These are phyloP conservation scores for Chloroceryle inda DNA, from an alignment of 2,797 vertebrate species.

Conservation along the genomic window DNA sequence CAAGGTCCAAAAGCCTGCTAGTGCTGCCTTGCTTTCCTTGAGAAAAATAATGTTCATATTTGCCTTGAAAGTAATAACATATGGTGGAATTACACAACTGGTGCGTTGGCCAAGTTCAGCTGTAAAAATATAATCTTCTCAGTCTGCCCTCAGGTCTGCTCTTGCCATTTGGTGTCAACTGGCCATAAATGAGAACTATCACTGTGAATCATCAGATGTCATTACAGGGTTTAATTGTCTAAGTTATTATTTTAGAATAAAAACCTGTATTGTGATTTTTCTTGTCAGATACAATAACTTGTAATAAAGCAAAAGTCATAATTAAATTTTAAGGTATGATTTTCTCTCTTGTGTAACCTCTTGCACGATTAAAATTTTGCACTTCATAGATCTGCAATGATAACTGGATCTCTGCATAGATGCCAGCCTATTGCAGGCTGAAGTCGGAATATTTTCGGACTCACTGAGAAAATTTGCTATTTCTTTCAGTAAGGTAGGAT, in stretches of 20 bases:
- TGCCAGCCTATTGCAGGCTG: not conserved
- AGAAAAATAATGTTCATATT: not conserved
- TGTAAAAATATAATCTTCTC: not conserved
- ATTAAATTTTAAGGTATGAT: slow-evolving; percentile 56
- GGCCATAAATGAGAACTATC: slow-evolving; percentile 62
- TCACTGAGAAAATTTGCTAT: not conserved
- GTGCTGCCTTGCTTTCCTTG: not conserved
- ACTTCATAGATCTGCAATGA: slow-evolving; percentile 40
- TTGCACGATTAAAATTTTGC: slow-evolving; percentile 57
- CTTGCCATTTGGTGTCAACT: slow-evolving; percentile 44
- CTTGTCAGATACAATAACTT: slow-evolving; percentile 14
- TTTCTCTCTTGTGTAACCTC: slow-evolving; percentile 48
- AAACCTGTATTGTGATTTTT: slow-evolving; percentile 6
- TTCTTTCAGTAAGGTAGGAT: not conserved
- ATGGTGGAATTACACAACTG: not conserved
- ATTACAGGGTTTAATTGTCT: slow-evolving; percentile 41
- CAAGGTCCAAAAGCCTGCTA: not conserved
- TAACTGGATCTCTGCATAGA: slow-evolving; percentile 3
- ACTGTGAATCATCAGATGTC: slow-evolving; percentile 39
- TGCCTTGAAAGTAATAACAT: slow-evolving; percentile 5
- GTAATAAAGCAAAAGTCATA: slow-evolving; percentile 25
- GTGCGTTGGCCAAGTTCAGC: not conserved
- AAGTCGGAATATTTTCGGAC: not conserved
- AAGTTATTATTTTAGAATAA: slow-evolving; percentile 34
- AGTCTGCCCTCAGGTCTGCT: not conserved